These are phyloP conservation scores for Phortica okadai DNA, from an alignment of 2,888 invertebrate genomes.

Conservation along the genomic window DNA sequence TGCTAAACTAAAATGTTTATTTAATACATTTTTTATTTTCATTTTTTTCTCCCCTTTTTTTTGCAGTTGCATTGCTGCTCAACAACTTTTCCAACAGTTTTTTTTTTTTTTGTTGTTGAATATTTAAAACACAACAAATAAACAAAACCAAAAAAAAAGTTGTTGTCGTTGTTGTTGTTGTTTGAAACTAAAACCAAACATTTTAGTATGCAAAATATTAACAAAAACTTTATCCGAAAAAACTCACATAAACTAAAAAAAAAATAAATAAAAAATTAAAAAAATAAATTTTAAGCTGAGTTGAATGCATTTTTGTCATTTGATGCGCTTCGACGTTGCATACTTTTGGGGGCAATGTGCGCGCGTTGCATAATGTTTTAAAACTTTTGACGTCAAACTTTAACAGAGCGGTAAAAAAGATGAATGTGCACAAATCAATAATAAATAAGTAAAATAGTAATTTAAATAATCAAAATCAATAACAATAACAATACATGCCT, in stretches of 20 bases:
- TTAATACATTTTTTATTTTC: neutral
- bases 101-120: neutral
- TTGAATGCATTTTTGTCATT: too few relatives aligned
- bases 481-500: too few relatives aligned
- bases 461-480: too few relatives aligned
- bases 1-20: neutral
- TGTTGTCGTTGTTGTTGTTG: neutral
- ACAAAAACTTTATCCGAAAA: neutral
- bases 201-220: constrained; percentile 2
- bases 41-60: neutral
- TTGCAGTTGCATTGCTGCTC: neutral
- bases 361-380: too few relatives aligned
- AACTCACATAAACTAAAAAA: neutral
- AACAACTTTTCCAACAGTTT: neutral
- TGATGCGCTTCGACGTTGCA: neutral
- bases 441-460: too few relatives aligned
- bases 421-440: too few relatives aligned
- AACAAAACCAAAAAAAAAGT: neutral
- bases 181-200: constrained; percentile 11
- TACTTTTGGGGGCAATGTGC: neutral
- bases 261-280: neutral
- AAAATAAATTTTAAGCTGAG: too few relatives aligned
- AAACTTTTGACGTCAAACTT: too few relatives aligned
- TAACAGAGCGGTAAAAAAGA: too few relatives aligned
- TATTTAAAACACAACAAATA: neutral